These are phyloP conservation scores for Cerceris rybyensis DNA, from an alignment of 2,888 invertebrate genomes.

Conservation along the genomic window DNA sequence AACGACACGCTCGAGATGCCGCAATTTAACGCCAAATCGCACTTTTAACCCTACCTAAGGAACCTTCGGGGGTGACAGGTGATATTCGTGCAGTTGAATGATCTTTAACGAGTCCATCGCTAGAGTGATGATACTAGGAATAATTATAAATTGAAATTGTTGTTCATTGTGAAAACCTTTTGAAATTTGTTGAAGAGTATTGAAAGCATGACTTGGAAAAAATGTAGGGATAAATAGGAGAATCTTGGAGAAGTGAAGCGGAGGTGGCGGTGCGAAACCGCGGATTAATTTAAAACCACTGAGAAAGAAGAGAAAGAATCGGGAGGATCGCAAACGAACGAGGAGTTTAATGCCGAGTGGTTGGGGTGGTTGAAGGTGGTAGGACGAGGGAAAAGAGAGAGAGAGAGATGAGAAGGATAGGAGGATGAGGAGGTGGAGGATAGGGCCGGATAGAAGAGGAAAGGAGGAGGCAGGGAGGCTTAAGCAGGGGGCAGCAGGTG, in stretches of 20 bases:
- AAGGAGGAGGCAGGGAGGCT: constrained; percentile 64
- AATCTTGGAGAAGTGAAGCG: constrained; percentile 2
- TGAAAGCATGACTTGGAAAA: not conserved
- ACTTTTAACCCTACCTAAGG: not conserved
- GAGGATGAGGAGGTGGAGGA: constrained; percentile 46
- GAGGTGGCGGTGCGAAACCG: constrained; percentile 32
- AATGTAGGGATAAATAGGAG: not conserved
- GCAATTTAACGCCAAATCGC: constrained; percentile 10
- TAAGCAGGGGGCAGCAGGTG: constrained; percentile 80
- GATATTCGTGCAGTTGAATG: constrained; percentile 18
- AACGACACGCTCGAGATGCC: not conserved
- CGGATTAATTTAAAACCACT: constrained; percentile 49
- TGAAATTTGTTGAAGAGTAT: not conserved
- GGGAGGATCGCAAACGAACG: constrained; percentile 54
- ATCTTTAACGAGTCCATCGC: constrained; percentile 5
- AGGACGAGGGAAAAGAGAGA: constrained; percentile 34
- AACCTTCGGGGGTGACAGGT: constrained; percentile 35
- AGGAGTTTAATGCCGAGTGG: constrained; percentile 52
- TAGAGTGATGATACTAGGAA: no score
- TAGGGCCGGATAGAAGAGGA: constrained; percentile 53
- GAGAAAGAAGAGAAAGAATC: constrained; percentile 43
- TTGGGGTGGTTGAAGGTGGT: constrained; percentile 55
- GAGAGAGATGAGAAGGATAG: not conserved
- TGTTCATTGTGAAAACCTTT: no score
- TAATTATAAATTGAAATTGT: no score